Percentiles rank a stretch among this genome's conserved stretches.
phyloP scores from a whole-genome alignment of 2,113 vertebrate species.

The Siphamia tubifer region DNA sequence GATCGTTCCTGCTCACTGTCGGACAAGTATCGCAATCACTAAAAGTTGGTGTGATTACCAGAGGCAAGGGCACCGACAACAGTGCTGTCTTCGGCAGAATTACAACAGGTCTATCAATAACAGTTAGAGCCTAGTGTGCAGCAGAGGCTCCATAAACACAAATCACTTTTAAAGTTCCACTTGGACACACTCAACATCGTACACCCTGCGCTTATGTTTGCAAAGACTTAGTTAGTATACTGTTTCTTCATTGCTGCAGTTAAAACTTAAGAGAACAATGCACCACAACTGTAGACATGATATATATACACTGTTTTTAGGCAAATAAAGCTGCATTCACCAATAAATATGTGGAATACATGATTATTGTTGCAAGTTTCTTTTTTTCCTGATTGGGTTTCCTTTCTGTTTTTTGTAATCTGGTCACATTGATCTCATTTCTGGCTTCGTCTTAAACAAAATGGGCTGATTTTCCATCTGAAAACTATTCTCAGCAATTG shows the following conservation, averaged over 20 bases:
- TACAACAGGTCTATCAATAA: slow-evolving; percentile 65
- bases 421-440: no score
- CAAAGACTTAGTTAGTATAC: not conserved
- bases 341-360: no score
- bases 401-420: no score
- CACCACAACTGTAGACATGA: no score
- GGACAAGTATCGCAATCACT: slow-evolving; percentile 45
- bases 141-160: slow-evolving; percentile 23
- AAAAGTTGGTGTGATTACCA: slow-evolving; percentile 57
- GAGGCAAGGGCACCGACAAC: slow-evolving; percentile 60
- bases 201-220: not conserved
- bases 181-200: not conserved
- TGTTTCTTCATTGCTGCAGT: not conserved
- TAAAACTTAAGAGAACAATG: not conserved
- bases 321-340: no score
- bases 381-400: no score
- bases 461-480: no score
- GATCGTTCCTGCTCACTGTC: slow-evolving; percentile 4
- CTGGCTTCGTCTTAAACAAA: no score
- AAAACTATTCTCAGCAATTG: no score
- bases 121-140: slow-evolving; percentile 37
- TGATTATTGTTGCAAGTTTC: no score
- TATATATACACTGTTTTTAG: no score
- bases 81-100: slow-evolving; percentile 60
- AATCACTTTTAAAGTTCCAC: slow-evolving; percentile 56